These are phyloP conservation scores for Buceros bicornis DNA, from an alignment of 2,797 vertebrate genomes.

Conservation along the genomic window DNA sequence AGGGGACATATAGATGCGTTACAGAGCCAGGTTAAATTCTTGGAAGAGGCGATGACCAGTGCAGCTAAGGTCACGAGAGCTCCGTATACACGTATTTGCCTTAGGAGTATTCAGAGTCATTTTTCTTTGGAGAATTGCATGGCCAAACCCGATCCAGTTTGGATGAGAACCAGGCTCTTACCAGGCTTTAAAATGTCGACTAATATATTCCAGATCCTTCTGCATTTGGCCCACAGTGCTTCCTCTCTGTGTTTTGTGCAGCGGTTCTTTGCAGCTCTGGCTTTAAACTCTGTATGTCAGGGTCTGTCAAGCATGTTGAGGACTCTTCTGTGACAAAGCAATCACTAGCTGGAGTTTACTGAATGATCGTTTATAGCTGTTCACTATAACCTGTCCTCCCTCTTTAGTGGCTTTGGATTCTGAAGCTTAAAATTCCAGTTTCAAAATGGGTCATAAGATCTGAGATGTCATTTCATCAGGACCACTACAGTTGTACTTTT, in stretches of 20 bases:
- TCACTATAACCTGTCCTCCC: not conserved
- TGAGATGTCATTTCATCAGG: not conserved
- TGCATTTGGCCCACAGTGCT: not conserved
- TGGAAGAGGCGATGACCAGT: slow-evolving; percentile 85
- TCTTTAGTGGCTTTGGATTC: not conserved
- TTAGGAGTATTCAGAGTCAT: not conserved
- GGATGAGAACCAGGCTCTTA: not conserved
- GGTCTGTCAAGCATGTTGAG: not conserved
- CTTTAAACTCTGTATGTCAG: not conserved
- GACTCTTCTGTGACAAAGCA: not conserved
- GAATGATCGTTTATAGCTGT: not conserved
- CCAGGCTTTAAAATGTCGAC: not conserved
- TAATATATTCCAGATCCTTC: not conserved
- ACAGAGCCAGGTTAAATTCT: slow-evolving; percentile 86
- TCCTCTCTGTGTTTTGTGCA: not conserved
- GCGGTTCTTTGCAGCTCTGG: not conserved
- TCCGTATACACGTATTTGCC: not conserved
- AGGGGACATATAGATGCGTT: slow-evolving; percentile 87
- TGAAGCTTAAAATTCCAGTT: not conserved
- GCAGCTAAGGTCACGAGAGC: slow-evolving; percentile 79
- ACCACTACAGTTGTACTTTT: not conserved
- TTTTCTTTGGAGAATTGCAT: not conserved
- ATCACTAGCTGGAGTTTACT: not conserved
- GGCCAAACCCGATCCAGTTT: not conserved
- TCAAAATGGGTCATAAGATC: not conserved